Evolutionary conservation across 2,888 invertebrate species (phyloP), one percentile per base, ranked within the genome.

Genomic region (Apomyelois bistriatella): DNA sequence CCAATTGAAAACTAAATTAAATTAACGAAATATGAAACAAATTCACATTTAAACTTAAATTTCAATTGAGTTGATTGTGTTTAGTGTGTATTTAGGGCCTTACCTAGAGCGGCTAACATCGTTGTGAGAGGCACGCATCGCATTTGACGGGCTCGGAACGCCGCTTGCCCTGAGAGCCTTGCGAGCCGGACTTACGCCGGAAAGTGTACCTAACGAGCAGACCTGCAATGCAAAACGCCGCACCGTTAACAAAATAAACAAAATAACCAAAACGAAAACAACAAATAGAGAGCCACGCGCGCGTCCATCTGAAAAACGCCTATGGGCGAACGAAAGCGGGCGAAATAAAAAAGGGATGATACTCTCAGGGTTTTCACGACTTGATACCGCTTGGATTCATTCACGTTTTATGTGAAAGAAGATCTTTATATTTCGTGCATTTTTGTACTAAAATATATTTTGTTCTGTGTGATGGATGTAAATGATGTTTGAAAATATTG

Each of bases 191-290:
- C 85, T 91, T 91, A 90, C 90, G 90, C 80, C 91, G 91, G 85
- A 91, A 91, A 85, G 91, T 91, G 90, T 91, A 91, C 91, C 91
- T 91, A 91, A 91, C 91, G 88, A 91, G 90, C 77, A 91, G 90
- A 91, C 91, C 91, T 91, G 91, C 84, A 91, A 91, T 89, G 86
- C 83, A 89, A 90, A 90, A 90, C 78, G 90, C 86, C 83, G 82
- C 77, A 89, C 87, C 88, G 90, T 90, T 90, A 90, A 86, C 84
- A 87, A 86, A 88, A 87, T 70, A 85, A 83, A 84, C 68, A 76
- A 77, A 81, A 61, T 77, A 83, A 85, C 70, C 68, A 79, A 81
- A 78, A 84, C 76, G 64, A 79, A 83, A 80, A 77, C 76, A 74
- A 76, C 74, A 77, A 79, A 81, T 63, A 78, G 53, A 71, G 73